These are phyloP conservation scores for Calephelis nemesis DNA, from an alignment of 1,140 invertebrate genomes.

Conservation along the genomic window DNA sequence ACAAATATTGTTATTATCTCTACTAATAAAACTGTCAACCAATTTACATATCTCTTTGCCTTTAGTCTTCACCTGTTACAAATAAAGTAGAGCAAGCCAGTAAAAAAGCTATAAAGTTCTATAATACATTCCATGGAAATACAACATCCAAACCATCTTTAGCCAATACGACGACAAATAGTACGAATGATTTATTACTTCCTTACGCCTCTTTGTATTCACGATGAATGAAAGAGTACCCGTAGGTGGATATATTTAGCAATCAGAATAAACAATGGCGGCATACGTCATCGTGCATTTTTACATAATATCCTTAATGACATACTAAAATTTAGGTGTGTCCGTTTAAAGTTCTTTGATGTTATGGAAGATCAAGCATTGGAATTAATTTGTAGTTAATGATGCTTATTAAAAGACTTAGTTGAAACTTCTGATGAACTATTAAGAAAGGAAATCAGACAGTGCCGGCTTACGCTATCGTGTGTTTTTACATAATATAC, in stretches of 20 bases:
- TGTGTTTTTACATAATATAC: neutral
- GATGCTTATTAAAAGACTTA: neutral
- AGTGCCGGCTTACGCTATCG: neutral
- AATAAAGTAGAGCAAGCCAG: neutral
- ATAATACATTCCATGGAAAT: constrained; percentile 7
- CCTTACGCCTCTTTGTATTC: constrained; percentile 14
- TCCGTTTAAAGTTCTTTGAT: constrained; percentile 10
- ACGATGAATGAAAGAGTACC: constrained; percentile 11
- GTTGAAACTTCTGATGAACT: no score
- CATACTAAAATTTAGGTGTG: constrained; percentile 1
- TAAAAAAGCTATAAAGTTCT: neutral
- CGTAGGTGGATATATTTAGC: constrained; percentile 17
- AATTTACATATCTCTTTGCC: no score
- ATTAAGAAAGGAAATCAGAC: neutral
- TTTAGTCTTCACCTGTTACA: neutral
- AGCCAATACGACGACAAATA: constrained; percentile 11
- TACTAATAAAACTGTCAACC: no score
- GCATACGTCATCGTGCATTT: neutral
- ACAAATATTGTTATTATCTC: no score
- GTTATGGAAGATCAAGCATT: neutral
- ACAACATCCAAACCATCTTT: constrained; percentile 1
- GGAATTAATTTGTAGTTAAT: no score
- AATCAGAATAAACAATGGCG: constrained; percentile 15
- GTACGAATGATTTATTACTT: constrained; percentile 13
- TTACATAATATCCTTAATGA: constrained; percentile 10